phyloP scores from a whole-genome alignment of 30 jellyfish, hydroid and myxozoan genomes.

The Turritopsis rubra region DNA sequence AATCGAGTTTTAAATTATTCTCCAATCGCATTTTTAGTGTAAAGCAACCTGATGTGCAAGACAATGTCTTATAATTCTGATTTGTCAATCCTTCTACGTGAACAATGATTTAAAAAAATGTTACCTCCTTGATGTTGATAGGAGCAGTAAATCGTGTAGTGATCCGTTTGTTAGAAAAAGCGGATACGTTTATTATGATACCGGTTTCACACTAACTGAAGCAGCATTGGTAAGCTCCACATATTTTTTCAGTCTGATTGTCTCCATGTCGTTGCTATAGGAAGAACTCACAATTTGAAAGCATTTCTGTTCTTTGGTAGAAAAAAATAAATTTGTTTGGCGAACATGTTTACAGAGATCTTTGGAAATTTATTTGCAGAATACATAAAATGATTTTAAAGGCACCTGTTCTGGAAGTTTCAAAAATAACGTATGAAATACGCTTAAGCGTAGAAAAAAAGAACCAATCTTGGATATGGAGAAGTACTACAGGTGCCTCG shows the following conservation, averaged over 20 bases:
- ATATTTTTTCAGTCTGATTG: not conserved
- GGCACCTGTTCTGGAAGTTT: too few species aligned
- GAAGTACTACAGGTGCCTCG: too few species aligned
- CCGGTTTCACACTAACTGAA: not conserved
- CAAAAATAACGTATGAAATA: too few species aligned
- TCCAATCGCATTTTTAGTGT: not conserved
- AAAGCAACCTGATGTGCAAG: not conserved
- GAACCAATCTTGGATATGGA: too few species aligned
- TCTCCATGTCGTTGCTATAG: not conserved
- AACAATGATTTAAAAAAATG: not conserved
- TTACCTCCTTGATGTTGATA: not conserved
- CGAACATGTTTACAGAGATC: too few species aligned
- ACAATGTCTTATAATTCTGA: not conserved
- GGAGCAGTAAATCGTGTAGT: not conserved
- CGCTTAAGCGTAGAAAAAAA: too few species aligned
- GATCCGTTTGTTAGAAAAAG: not conserved
- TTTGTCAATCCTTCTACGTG: not conserved
- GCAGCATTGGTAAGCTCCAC: not conserved
- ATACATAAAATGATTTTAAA: too few species aligned
- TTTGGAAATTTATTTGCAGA: too few species aligned
- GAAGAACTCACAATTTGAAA: too few species aligned
- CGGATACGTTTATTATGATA: not conserved
- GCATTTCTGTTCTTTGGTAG: too few species aligned
- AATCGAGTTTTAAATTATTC: not conserved
- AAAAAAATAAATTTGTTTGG: too few species aligned